A percentile compares a stretch with the other conserved stretches of the same genome.
Evolutionary conservation across 2,888 invertebrate genomes (phyloP).

Genomic region (Agelastica alni): DNA sequence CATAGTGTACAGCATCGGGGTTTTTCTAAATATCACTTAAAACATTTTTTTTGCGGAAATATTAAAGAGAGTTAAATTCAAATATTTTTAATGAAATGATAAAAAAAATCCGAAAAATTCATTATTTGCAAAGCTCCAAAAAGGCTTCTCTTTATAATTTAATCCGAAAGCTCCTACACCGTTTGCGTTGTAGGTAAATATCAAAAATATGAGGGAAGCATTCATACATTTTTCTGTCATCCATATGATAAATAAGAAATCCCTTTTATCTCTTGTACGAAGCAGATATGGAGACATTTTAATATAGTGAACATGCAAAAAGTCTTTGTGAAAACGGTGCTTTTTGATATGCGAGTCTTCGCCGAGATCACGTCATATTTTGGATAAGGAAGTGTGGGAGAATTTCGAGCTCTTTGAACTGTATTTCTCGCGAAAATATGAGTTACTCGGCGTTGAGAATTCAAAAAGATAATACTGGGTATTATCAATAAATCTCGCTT

Average conservation of each 20-base stretch:
- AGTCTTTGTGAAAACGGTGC: slow-evolving; percentile 31
- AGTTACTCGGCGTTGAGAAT: slow-evolving; percentile 15
- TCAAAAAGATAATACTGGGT: background rate
- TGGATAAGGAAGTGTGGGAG: slow-evolving; percentile 28
- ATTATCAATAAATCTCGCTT: no score
- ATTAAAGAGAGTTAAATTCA: no score
- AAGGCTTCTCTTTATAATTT: background rate
- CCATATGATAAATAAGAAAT: slow-evolving; percentile 48
- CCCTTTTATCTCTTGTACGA: slow-evolving; percentile 41
- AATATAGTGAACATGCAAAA: slow-evolving; percentile 35
- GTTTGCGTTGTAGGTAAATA: slow-evolving; percentile 17
- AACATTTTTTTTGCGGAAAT: no score
- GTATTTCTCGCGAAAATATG: slow-evolving; percentile 11
- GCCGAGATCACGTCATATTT: slow-evolving; percentile 33
- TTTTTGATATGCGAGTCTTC: slow-evolving; percentile 37
- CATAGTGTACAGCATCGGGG: no score
- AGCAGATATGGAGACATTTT: slow-evolving; percentile 34
- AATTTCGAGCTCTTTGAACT: slow-evolving; percentile 16
- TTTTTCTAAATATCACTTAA: no score
- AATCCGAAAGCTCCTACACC: background rate
- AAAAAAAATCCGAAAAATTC: no score
- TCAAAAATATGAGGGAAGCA: slow-evolving; percentile 35
- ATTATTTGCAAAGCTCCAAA: background rate
- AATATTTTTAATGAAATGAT: no score
- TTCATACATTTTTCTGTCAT: slow-evolving; percentile 46